Evolutionary conservation across 1,140 invertebrate species (phyloP).

Genomic region (Apis cerana): DNA sequence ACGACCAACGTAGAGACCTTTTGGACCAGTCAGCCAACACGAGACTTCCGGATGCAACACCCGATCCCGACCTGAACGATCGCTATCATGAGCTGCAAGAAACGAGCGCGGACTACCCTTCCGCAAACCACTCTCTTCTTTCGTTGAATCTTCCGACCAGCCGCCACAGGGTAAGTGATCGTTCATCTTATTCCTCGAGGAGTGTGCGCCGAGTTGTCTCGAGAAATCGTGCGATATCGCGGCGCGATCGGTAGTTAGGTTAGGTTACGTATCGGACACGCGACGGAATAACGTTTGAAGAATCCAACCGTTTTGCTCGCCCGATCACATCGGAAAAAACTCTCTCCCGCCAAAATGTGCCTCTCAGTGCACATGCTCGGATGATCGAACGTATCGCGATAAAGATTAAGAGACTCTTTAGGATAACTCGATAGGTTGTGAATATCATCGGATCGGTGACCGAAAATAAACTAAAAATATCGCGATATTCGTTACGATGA

Average conservation of each 20-base stretch:
- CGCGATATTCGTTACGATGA: background rate
- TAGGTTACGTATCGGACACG: background rate
- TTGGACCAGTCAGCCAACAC: constrained; percentile 14
- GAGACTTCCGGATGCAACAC: constrained; percentile 46
- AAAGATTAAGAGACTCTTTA: background rate
- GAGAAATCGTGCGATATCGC: background rate
- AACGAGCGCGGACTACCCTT: constrained; percentile 62
- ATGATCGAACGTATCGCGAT: constrained; percentile 47
- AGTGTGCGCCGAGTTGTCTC: background rate
- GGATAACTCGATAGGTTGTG: background rate
- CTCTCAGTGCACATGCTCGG: constrained; percentile 64
- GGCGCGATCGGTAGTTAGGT: background rate
- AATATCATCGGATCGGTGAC: too few relatives aligned
- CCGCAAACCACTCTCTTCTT: constrained; percentile 62
- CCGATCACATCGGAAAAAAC: constrained; percentile 11
- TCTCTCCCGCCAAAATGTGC: constrained; percentile 69
- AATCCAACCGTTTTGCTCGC: background rate
- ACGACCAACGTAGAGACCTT: background rate
- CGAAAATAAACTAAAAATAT: background rate
- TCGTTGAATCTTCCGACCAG: constrained; percentile 65
- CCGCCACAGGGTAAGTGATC: constrained; percentile 68
- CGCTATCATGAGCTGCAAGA: constrained; percentile 65
- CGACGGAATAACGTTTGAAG: too few relatives aligned
- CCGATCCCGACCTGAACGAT: constrained; percentile 28
- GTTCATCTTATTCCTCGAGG: background rate